Evolutionary conservation across 2,888 invertebrate genomes (phyloP).

Genomic region (Drosophila hawaiiensis): DNA sequence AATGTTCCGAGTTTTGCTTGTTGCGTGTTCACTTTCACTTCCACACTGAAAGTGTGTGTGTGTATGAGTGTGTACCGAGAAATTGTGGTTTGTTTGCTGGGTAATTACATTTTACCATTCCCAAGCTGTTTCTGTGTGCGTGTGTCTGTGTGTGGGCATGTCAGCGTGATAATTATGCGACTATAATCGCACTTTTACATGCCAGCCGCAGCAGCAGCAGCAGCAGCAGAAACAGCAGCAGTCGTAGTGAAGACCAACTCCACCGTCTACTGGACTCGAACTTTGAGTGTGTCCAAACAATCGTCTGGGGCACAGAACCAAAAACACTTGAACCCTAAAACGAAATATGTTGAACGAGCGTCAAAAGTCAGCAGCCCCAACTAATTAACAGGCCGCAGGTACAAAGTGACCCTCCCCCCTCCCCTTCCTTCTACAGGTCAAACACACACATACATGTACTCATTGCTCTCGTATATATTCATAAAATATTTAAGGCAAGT

Average conservation of each 20-base stretch:
- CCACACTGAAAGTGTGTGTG: conserved; percentile 22
- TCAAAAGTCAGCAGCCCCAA: conserved; percentile 76
- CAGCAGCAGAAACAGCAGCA: neutral
- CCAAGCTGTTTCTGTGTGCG: conserved; percentile 25
- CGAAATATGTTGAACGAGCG: conserved; percentile 74
- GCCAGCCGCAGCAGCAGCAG: conserved; percentile 39
- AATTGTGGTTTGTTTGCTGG: conserved; percentile 80
- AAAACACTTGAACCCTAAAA: conserved; percentile 74
- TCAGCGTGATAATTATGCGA: conserved; percentile 82
- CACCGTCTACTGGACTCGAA: conserved; percentile 8
- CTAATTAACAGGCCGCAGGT: conserved; percentile 79
- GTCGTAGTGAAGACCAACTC: conserved; percentile 11
- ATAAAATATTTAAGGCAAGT: conserved; percentile 74
- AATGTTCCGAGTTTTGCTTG: conserved; percentile 67
- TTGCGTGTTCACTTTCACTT: conserved; percentile 82
- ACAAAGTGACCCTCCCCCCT: conserved; percentile 38
- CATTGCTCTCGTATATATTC: conserved; percentile 40
- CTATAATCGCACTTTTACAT: conserved; percentile 81
- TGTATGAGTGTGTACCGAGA: conserved; percentile 69
- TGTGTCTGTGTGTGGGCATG: conserved; percentile 63
- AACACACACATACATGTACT: conserved; percentile 4
- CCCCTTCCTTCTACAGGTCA: neutral
- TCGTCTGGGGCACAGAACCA: conserved; percentile 27
- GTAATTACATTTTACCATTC: conserved; percentile 78
- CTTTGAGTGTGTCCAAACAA: conserved; percentile 44